phyloP scores from a whole-genome alignment of 2,797 vertebrate species.

The Coracias cyanogaster region DNA sequence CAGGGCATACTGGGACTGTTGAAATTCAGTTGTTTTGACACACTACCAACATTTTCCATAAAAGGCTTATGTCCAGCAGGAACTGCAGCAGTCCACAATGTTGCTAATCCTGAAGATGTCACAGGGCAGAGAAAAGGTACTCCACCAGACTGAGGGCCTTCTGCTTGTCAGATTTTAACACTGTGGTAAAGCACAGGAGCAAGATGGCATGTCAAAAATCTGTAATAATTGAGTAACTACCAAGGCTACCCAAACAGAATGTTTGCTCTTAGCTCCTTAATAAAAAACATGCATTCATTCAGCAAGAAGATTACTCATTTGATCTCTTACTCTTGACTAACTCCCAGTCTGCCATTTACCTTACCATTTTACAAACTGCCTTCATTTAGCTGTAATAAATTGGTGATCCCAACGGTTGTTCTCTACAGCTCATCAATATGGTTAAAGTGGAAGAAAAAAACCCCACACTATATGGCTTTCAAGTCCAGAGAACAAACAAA shows the following conservation, averaged over 20 bases:
- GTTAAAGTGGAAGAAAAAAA: background rate
- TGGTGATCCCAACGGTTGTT: background rate
- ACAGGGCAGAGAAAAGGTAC: background rate
- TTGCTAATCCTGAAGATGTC: background rate
- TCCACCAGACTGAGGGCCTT: background rate
- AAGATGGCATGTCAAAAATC: background rate
- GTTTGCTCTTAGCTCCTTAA: background rate
- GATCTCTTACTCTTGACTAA: background rate
- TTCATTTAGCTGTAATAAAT: background rate
- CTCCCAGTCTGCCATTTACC: background rate
- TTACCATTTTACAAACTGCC: background rate
- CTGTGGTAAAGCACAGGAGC: background rate
- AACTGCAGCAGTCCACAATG: background rate
- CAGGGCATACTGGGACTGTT: background rate
- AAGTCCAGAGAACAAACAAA: background rate
- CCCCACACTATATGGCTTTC: background rate
- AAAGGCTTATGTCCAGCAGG: background rate
- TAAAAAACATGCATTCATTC: background rate
- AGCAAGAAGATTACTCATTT: background rate
- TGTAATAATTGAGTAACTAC: background rate
- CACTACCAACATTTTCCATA: background rate
- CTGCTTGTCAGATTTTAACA: background rate
- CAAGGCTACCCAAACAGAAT: background rate
- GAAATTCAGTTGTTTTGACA: background rate
- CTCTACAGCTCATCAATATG: background rate